Base-by-base conservation (phyloP, 2,888 invertebrate genomes). In the Hesperia comma region DNA sequence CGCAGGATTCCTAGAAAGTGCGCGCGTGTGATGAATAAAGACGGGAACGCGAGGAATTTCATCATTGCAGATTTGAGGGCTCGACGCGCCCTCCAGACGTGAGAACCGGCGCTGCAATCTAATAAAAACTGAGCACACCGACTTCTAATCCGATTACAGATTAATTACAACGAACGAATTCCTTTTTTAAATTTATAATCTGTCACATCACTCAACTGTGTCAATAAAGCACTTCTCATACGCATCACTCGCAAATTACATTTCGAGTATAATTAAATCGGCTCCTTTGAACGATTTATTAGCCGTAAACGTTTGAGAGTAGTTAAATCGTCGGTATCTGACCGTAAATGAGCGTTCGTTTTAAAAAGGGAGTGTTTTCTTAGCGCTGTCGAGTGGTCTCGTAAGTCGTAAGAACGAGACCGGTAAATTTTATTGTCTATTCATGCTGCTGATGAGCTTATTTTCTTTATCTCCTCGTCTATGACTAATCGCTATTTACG, bases 21-120 rank as follows among this genome's bases (percentile, higher is more conserved):
- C 73, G 85, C 85, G 89, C 88, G 91, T 88, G 91, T 90, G 87
- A 86, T 88, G 92, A 92, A 92, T 92, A 91, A 88, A 90, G 80
- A 72, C 78, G 72, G 83, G 85, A 88, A 82, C 82, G 86, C 76
- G 70, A 77, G 83, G 90, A 87, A 92, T 92, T 88, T 83, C 83
- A 86, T 86, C 88, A 86, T 79, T 84, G 87, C 88, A 88, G 90
- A 90, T 91, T 89, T 87, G 82, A 90, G 87, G 85, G 82, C 83
- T 82, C 78, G 73, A 79, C 77, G 81, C 78, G 79, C 81, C 82
- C 82, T 80, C 78, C 69, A 73, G 77, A 86, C 84, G 87, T 90
- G 90, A 88, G 87, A 91, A 88, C 73, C 70, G 73, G 69, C 73
- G 71, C 67, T 74, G 74, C 74, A 66, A 74, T 77, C 75, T 72